Conservation (phyloP, 2,888 invertebrate species). For the Cremastinae sp. region DNA sequence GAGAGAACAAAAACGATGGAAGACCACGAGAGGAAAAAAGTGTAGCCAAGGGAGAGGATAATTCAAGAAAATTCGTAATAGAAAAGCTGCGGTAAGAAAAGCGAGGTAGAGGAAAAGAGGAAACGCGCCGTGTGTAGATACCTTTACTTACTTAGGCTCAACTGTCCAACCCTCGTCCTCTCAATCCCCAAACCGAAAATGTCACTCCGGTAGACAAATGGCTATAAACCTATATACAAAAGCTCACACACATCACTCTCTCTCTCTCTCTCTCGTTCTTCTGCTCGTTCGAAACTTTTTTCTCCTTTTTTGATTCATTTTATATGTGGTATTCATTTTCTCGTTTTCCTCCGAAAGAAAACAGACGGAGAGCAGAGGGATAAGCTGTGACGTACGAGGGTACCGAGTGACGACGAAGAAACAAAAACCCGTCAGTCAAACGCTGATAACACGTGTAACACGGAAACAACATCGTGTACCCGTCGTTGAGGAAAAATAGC, state of each 20-base stretch:
- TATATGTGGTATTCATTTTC: conserved; percentile 7
- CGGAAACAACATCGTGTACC: background rate
- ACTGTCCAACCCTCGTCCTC: conserved; percentile 50
- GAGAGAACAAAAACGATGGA: conserved; percentile 18
- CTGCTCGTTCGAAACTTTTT: background rate
- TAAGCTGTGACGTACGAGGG: background rate
- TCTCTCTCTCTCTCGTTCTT: too few species aligned
- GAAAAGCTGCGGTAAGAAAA: conserved; percentile 12
- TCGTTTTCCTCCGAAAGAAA: conserved; percentile 8
- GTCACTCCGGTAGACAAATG: conserved; percentile 41
- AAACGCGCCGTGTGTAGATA: conserved; percentile 13
- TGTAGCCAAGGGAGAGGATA: background rate
- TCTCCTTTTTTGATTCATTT: conserved; percentile 20
- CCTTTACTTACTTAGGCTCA: conserved; percentile 50
- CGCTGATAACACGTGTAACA: background rate
- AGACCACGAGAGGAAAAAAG: conserved; percentile 16
- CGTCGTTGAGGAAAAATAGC: background rate
- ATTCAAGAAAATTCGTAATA: conserved; percentile 18
- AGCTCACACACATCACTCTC: background rate
- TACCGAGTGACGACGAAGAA: background rate
- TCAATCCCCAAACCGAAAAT: conserved; percentile 23
- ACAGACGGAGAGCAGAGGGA: background rate
- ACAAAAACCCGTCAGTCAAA: conserved; percentile 26
- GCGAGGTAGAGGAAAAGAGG: conserved; percentile 19
- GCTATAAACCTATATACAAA: conserved; percentile 5